Percentiles rank a stretch among this genome's conserved stretches.
Evolutionary conservation across 2,888 invertebrate species (phyloP).

Genomic region (Andrena dorsata): DNA sequence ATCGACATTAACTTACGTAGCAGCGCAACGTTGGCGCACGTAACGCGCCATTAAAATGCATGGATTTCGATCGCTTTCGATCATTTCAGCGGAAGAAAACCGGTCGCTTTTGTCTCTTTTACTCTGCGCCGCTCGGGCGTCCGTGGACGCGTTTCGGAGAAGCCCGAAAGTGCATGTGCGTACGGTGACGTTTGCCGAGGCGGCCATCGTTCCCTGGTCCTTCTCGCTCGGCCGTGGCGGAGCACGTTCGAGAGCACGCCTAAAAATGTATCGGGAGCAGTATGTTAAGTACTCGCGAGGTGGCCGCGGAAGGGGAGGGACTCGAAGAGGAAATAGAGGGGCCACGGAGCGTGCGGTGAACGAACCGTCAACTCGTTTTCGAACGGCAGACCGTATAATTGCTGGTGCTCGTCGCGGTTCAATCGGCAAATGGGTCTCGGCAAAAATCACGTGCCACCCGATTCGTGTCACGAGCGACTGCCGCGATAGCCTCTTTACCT

Average conservation of each 20-base stretch:
- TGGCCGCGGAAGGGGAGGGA: background rate
- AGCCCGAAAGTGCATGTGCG: background rate
- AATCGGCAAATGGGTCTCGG: conserved; percentile 66
- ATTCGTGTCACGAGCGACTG: conserved; percentile 62
- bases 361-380: conserved; percentile 70
- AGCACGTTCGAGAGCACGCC: conserved; percentile 51
- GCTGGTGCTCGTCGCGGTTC: conserved; percentile 68
- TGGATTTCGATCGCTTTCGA: conserved; percentile 5
- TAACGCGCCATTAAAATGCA: background rate
- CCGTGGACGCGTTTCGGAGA: background rate
- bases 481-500: conserved; percentile 27
- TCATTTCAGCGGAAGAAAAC: background rate
- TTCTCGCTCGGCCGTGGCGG: conserved; percentile 21
- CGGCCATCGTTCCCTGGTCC: too few relatives aligned
- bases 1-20: too few relatives aligned
- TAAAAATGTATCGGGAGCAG: conserved; percentile 64
- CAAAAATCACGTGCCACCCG: conserved; percentile 56
- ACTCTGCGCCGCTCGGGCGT: background rate
- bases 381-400: conserved; percentile 69
- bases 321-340: conserved; percentile 50
- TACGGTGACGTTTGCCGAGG: background rate
- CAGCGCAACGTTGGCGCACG: too few relatives aligned
- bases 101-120: too few relatives aligned
- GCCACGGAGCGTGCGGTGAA: conserved; percentile 58
- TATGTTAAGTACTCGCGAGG: conserved; percentile 54